Conservation (phyloP, 2,113 vertebrate species). For the Cromileptes altivelis region DNA sequence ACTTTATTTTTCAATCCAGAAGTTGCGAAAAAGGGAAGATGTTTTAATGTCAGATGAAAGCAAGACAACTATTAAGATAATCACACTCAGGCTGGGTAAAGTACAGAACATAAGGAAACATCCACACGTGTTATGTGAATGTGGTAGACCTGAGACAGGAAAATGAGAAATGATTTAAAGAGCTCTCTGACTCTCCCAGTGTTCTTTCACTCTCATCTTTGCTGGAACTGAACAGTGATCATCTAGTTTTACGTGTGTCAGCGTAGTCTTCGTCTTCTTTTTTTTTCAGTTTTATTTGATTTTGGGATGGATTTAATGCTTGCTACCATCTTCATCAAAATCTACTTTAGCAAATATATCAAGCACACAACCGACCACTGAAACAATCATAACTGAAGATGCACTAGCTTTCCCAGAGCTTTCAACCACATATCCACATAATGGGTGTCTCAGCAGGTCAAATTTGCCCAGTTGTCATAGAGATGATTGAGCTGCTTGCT, state of each 20-base stretch:
- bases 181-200: neutral
- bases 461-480: neutral
- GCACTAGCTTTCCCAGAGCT: neutral
- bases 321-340: neutral
- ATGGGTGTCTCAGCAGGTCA: neutral
- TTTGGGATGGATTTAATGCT: neutral
- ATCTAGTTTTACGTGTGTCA: neutral
- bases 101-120: conserved; percentile 25
- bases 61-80: conserved; percentile 18
- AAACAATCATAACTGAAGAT: neutral
- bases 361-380: neutral
- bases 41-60: conserved; percentile 43
- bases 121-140: conserved; percentile 13
- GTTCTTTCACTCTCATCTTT: conserved; percentile 1
- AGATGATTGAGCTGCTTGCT: neutral
- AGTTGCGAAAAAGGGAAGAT: neutral
- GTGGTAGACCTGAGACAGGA: conserved; percentile 19
- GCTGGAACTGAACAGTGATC: neutral
- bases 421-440: neutral
- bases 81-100: conserved; percentile 12
- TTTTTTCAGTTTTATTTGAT: neutral
- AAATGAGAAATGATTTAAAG: conserved; percentile 8
- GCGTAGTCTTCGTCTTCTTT: neutral
- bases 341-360: neutral
- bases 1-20: conserved; percentile 8